Evolutionary conservation across 2,113 vertebrate genomes (phyloP).

Genomic region (Lycocorax pyrrhopterus): DNA sequence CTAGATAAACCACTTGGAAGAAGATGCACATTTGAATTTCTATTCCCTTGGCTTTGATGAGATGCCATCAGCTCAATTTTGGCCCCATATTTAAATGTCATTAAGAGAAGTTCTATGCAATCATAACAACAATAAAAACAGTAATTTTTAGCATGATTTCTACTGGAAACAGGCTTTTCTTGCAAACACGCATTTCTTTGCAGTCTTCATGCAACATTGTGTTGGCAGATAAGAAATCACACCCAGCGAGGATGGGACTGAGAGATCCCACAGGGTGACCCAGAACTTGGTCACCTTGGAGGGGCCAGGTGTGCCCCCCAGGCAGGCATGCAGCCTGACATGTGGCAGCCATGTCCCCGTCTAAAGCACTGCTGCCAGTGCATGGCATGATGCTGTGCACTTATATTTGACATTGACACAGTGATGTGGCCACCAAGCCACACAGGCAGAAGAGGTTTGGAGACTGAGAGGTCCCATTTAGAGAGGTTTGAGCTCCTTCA

Average conservation of each 20-base stretch:
- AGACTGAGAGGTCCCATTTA: neutral
- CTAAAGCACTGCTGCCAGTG: neutral
- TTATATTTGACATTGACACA: rapidly evolving
- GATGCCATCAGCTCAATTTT: neutral
- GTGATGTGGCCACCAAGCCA: neutral
- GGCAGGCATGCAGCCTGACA: neutral
- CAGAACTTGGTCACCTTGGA: rapidly evolving
- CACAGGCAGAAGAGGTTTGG: neutral
- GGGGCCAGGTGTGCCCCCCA: too few relatives aligned
- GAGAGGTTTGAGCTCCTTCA: neutral
- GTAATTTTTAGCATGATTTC: neutral
- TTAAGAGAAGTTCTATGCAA: neutral
- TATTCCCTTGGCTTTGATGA: neutral
- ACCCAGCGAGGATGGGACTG: rapidly evolving
- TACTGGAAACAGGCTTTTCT: neutral
- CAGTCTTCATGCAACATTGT: neutral
- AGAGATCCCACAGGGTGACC: neutral
- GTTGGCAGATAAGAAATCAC: neutral
- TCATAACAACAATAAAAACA: neutral
- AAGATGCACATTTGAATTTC: neutral
- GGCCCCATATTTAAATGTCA: neutral
- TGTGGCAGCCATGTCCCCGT: neutral
- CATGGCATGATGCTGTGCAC: neutral
- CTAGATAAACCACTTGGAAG: neutral
- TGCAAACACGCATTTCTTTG: neutral